Evolutionary conservation across 2,113 vertebrate species (phyloP).

Genomic region (Lethenteron camtschaticum): DNA sequence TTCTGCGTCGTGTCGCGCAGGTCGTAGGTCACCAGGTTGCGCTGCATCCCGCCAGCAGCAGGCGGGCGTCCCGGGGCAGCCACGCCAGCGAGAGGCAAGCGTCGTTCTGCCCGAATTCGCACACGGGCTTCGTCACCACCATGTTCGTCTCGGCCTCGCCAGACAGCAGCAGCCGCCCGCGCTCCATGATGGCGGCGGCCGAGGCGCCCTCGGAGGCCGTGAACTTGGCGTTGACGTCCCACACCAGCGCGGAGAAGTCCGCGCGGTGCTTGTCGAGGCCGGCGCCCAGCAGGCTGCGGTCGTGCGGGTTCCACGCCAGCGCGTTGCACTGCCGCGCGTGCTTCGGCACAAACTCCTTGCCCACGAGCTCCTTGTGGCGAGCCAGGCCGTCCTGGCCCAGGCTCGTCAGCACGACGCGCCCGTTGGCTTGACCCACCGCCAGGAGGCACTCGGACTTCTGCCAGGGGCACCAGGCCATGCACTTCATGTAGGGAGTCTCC

Average conservation of each 20-base stretch:
- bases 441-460: conserved; percentile 79
- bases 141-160: conserved; percentile 46
- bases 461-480: conserved; percentile 83
- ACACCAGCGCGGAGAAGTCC: conserved; percentile 84
- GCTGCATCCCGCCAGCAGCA: conserved; percentile 83
- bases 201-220: conserved; percentile 19
- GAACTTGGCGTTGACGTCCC: conserved; percentile 90
- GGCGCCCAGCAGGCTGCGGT: conserved; percentile 76
- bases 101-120: conserved; percentile 84
- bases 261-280: conserved; percentile 86
- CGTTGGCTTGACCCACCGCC: conserved; percentile 86
- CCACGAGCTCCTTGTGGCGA: conserved; percentile 69
- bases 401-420: conserved; percentile 82
- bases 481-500: conserved; percentile 93
- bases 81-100: conserved; percentile 93
- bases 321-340: conserved; percentile 91
- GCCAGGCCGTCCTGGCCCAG: conserved; percentile 84
- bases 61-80: conserved; percentile 80
- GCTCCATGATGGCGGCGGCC: conserved; percentile 49
- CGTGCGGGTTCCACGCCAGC: conserved; percentile 75
- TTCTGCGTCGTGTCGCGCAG: conserved; percentile 91
- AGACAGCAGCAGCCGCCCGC: conserved; percentile 43
- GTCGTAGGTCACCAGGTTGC: conserved; percentile 88
- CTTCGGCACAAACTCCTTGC: conserved; percentile 95
- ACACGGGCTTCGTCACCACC: conserved; percentile 75